These are phyloP conservation scores for Sabellastarte sp. DNA, from an alignment of 2,888 invertebrate species.

Conservation along the genomic window DNA sequence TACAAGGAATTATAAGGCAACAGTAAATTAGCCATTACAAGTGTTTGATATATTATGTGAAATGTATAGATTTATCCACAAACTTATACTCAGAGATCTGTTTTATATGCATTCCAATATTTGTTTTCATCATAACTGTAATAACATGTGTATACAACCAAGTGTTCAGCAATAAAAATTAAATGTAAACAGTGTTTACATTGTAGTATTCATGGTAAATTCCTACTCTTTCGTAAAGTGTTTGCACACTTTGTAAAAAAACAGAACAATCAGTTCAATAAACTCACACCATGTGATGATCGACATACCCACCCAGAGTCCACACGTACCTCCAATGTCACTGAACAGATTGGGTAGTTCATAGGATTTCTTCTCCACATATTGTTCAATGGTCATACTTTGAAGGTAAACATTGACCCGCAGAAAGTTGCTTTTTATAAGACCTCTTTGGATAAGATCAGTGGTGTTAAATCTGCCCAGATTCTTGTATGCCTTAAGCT, in stretches of 20 bases:
- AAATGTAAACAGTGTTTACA: too few relatives aligned
- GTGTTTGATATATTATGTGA: too few relatives aligned
- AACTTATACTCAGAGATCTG: too few relatives aligned
- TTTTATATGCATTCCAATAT: too few relatives aligned
- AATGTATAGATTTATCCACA: too few relatives aligned
- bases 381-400: constrained; percentile 8
- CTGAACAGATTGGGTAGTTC: constrained; percentile 12
- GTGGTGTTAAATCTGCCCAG: constrained; percentile 8
- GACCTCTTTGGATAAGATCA: background rate
- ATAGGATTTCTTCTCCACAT: constrained; percentile 13
- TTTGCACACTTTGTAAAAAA: constrained; percentile 1
- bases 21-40: too few relatives aligned
- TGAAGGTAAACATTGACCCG: constrained; percentile 16
- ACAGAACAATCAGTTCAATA: constrained; percentile 6
- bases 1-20: too few relatives aligned
- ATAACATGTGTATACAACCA: too few relatives aligned
- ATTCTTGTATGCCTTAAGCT: constrained; percentile 10
- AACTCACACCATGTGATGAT: constrained; percentile 18
- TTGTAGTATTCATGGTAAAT: too few relatives aligned
- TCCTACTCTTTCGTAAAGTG: too few relatives aligned
- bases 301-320: constrained; percentile 17
- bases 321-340: constrained; percentile 17
- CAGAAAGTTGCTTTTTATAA: constrained; percentile 8
- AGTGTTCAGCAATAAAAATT: too few relatives aligned
- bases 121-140: too few relatives aligned